Evolutionary conservation across 2,888 invertebrate genomes (phyloP).

Genomic region (Eudemis profundana): DNA sequence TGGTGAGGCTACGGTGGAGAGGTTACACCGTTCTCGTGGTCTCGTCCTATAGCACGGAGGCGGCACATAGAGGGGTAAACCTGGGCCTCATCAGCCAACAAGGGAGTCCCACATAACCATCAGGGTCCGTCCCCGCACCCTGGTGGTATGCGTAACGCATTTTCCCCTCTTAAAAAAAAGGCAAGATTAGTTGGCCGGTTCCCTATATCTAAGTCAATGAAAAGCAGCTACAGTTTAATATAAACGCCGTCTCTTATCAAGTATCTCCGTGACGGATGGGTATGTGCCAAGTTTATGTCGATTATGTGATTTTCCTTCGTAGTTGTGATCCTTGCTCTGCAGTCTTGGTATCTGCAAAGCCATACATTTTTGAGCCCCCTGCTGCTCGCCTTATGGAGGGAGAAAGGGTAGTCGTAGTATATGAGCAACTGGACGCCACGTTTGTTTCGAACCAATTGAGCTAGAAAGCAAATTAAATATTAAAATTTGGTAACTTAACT

Average conservation of each 20-base stretch:
- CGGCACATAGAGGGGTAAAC: too few relatives aligned
- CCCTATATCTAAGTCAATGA: not conserved
- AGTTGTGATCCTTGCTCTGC: constrained; percentile 51
- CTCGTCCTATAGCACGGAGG: too few relatives aligned
- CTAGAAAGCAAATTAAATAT: not conserved
- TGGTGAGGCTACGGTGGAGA: too few relatives aligned
- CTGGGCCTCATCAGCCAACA: too few relatives aligned
- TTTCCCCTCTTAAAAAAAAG: too few relatives aligned
- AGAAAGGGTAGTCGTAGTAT: constrained; percentile 36
- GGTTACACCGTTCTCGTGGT: too few relatives aligned
- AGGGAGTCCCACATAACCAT: too few relatives aligned
- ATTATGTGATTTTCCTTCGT: constrained; percentile 37
- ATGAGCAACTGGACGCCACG: constrained; percentile 27
- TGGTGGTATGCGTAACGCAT: too few relatives aligned
- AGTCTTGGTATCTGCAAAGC: constrained; percentile 48
- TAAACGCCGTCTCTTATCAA: constrained; percentile 45
- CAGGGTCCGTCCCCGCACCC: too few relatives aligned
- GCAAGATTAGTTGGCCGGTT: too few relatives aligned
- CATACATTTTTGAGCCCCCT: constrained; percentile 45
- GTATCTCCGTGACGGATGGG: constrained; percentile 35
- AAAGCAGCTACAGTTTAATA: constrained; percentile 20
- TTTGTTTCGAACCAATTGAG: not conserved
- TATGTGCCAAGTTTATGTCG: constrained; percentile 28
- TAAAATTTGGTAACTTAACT: not conserved
- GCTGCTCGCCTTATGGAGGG: constrained; percentile 19